Evolutionary conservation across 2,888 invertebrate species (phyloP).

Genomic region (Cheilosia vernalis): DNA sequence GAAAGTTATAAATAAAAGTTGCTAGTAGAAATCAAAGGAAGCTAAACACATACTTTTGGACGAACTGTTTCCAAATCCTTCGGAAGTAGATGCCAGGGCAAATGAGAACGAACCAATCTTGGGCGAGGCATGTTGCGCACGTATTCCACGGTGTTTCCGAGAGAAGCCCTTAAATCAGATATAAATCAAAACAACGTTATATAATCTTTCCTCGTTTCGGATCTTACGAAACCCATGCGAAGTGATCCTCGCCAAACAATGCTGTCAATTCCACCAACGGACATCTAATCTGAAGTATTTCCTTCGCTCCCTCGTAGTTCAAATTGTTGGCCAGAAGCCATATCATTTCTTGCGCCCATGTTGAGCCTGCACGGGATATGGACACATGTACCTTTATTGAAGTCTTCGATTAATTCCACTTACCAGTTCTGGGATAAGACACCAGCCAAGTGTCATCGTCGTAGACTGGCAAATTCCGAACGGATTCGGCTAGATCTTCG

Average conservation of each 20-base stretch:
- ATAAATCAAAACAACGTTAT: neutral
- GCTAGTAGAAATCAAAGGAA: neutral
- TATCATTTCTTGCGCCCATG: conserved; percentile 97
- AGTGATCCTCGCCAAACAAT: conserved; percentile 86
- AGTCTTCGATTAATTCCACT: conserved; percentile 73
- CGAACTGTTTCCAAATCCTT: conserved; percentile 86
- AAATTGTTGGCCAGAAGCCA: conserved; percentile 94
- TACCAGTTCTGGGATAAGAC: conserved; percentile 95
- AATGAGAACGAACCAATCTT: conserved; percentile 90
- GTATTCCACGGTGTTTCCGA: conserved; percentile 89
- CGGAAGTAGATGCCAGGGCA: conserved; percentile 89
- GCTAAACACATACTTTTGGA: conserved; percentile 86
- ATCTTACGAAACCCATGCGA: conserved; percentile 86
- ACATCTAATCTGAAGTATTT: conserved; percentile 85
- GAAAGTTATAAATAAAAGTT: neutral
- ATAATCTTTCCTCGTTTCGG: conserved; percentile 75
- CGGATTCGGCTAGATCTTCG: conserved; percentile 87
- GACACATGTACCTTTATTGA: neutral
- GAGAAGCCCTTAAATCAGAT: conserved; percentile 76
- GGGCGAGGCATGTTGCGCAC: conserved; percentile 88
- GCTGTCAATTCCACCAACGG: conserved; percentile 90
- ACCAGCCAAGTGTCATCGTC: conserved; percentile 93
- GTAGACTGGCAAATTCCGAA: conserved; percentile 88
- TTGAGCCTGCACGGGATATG: conserved; percentile 87
- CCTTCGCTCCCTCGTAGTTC: conserved; percentile 90